Evolutionary conservation across 2,113 vertebrate genomes (phyloP).

Genomic region (Tautogolabrus adspersus): DNA sequence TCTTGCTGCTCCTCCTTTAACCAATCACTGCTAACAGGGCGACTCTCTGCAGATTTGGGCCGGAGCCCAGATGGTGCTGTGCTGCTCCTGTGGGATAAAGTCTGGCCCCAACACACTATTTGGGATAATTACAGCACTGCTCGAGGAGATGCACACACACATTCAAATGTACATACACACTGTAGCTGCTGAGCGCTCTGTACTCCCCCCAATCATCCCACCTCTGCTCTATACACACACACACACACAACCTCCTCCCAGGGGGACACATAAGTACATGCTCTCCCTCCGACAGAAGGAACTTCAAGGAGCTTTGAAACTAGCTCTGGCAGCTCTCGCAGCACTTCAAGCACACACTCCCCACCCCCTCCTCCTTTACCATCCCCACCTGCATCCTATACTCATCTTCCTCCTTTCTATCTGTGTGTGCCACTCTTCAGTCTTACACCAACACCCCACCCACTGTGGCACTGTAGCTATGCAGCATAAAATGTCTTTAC

Average conservation of each 20-base stretch:
- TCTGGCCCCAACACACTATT: conserved; percentile 57
- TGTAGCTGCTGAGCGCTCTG: conserved; percentile 23
- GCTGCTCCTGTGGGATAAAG: conserved; percentile 36
- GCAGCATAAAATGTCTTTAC: conserved; percentile 39
- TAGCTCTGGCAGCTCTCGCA: conserved; percentile 48
- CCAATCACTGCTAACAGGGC: conserved; percentile 59
- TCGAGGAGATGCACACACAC: conserved; percentile 43
- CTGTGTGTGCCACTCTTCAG: conserved; percentile 35
- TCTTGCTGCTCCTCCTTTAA: conserved; percentile 58
- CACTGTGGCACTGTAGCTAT: conserved; percentile 35
- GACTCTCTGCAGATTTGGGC: conserved; percentile 54
- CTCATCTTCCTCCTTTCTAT: conserved; percentile 18
- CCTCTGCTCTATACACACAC: conserved; percentile 14
- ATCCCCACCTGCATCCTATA: conserved; percentile 42
- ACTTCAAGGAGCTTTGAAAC: conserved; percentile 69
- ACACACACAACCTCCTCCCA: conserved; percentile 16
- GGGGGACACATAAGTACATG: conserved; percentile 49
- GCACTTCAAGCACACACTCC: conserved; percentile 41
- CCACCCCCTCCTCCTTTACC: conserved; percentile 7
- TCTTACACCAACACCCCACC: conserved; percentile 9
- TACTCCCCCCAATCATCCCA: conserved; percentile 8
- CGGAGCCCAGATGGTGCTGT: conserved; percentile 51
- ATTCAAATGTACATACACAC: neutral
- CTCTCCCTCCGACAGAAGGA: conserved; percentile 42
- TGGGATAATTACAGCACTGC: conserved; percentile 63